Percentiles rank a stretch among this genome's conserved stretches.
phyloP scores from a whole-genome alignment of 2,888 invertebrate genomes.

The Meteorus cinctellus region DNA sequence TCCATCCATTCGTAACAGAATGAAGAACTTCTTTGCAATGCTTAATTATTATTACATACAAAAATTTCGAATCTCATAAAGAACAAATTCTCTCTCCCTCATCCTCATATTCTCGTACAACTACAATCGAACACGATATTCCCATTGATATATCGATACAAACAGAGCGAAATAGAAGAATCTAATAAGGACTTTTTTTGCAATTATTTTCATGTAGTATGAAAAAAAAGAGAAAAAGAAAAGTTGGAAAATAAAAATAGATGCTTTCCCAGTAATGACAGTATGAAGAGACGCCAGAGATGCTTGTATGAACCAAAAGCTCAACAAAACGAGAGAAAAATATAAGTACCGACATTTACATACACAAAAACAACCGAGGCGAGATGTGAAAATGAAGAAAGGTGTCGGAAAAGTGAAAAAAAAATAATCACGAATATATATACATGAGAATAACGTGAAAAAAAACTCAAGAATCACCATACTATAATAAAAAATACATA shows the following conservation, averaged over 20 bases:
- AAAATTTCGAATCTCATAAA: background rate
- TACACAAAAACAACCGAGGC: background rate
- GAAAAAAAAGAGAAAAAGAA: background rate
- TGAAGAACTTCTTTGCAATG: too few species aligned
- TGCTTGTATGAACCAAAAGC: background rate
- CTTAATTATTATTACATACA: background rate
- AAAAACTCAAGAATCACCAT: too few species aligned
- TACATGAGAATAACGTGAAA: background rate
- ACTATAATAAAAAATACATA: background rate
- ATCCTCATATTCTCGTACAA: background rate
- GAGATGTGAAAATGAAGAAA: background rate
- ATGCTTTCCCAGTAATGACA: constrained; percentile 20
- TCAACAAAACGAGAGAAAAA: background rate
- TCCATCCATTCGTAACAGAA: background rate
- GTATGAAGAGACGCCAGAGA: constrained; percentile 1
- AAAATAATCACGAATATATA: background rate
- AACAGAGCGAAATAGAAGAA: background rate
- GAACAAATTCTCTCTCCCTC: too few species aligned
- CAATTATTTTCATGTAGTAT: background rate
- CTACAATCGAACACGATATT: background rate
- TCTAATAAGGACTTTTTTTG: background rate
- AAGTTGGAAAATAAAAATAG: background rate
- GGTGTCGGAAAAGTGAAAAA: constrained; percentile 7
- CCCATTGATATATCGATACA: background rate
- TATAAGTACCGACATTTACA: background rate